Evolutionary conservation across 2,113 vertebrate species (phyloP), one percentile per base, ranked within the genome.

Genomic region (Zonotrichia leucophrys): DNA sequence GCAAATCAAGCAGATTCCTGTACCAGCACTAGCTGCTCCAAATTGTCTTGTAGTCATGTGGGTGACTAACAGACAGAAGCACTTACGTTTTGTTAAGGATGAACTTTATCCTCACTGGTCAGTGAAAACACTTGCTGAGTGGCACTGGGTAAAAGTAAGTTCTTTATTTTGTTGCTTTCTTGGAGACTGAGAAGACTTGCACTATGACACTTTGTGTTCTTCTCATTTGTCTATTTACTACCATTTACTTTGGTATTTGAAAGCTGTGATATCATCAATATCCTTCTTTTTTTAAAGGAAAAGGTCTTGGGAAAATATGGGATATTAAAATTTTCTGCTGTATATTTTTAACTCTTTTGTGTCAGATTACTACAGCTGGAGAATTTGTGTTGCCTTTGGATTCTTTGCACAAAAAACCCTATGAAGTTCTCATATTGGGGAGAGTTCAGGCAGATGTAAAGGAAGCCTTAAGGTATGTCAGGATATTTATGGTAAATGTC

Each of bases 141-240:
- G 99, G 99, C 98, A 99, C 83, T 99, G 99, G 99, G 98, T 99
- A 35, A 99, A 99, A 98, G 99, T 99, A 97, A 94, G 94, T 97
- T 89, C n/a, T 68, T 84, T 35, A 19, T 55, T 78, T 76, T 81
- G 21, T 86, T 83, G 27, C 39, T 74, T 92, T 79, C 64, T 44
- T 69, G 60, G n/a, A 47, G 37, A n/a, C 33, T 59, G 30, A 59
- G 39, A 47, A 30, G 33, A 12, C 47, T 80, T 74, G 12, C 20
- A 15, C 15, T 78, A 0, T 74, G 12, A 41, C 20, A 20, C 8
- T 63, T 47, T 4, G 28, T 52, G 7, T 58, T 79, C 27, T 69
- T 69, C 8, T 76, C 11, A 44, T 76, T 94, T 86, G 9, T 69
- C 47, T 31, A 11, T 52, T 68, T 81, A 33, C 41, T 69, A 9